phyloP scores from a whole-genome alignment of 2,797 vertebrate species.

The Cynopterus sphinx region DNA sequence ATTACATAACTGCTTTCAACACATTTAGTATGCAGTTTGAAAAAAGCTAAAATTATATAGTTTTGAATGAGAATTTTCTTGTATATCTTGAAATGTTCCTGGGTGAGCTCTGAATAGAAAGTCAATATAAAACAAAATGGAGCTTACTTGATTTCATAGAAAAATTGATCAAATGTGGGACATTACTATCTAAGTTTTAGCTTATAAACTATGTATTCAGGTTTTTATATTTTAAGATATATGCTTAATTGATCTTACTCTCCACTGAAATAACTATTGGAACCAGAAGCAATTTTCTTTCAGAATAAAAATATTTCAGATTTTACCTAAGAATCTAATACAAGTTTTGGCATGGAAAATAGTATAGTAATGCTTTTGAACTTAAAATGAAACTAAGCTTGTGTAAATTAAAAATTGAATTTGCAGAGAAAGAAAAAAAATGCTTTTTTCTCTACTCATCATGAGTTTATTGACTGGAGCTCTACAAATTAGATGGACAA shows the following conservation, averaged over 20 bases:
- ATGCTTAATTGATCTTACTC: neutral
- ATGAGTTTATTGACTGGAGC: neutral
- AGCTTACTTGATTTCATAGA: neutral
- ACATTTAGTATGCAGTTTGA: neutral
- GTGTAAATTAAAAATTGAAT: neutral
- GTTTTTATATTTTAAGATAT: neutral
- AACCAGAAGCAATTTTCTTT: conserved; percentile 5
- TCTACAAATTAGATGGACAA: neutral
- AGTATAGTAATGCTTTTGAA: neutral
- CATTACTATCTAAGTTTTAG: neutral
- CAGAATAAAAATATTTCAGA: conserved; percentile 34
- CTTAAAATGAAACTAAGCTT: neutral
- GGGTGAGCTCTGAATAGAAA: neutral
- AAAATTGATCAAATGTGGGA: neutral
- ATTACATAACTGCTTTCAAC: neutral
- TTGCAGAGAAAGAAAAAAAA: neutral
- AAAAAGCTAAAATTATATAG: neutral
- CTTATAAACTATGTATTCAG: neutral
- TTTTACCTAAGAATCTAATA: neutral
- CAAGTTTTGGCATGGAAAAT: neutral
- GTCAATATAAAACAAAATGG: neutral
- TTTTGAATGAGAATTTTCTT: neutral
- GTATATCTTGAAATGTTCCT: conserved; percentile 2
- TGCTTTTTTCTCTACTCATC: neutral
- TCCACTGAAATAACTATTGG: neutral